Evolutionary conservation across 1,140 invertebrate species (phyloP).

Genomic region (Brachionus calyciflorus): DNA sequence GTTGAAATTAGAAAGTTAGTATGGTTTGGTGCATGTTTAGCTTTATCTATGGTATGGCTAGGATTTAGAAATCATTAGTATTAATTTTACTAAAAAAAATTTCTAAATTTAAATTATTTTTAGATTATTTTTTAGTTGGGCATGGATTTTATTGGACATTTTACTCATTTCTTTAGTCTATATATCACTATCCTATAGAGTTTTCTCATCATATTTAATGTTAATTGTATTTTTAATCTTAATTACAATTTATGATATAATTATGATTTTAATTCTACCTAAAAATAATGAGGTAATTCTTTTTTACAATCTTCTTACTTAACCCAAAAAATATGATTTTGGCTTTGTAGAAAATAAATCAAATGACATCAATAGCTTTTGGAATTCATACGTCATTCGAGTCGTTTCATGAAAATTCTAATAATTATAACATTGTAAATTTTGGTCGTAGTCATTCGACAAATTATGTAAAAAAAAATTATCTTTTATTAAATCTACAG

Average conservation of each 20-base stretch:
- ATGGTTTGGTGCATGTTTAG: background rate
- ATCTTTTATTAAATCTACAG: background rate
- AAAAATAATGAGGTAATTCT: conserved; percentile 63
- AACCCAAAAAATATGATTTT: conserved; percentile 52
- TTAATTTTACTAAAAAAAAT: background rate
- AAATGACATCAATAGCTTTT: background rate
- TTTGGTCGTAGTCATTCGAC: background rate
- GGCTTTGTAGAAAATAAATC: conserved; percentile 47
- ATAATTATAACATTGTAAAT: background rate
- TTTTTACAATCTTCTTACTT: conserved; percentile 68
- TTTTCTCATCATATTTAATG: background rate
- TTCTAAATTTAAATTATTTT: background rate
- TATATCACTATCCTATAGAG: background rate
- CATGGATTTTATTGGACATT: background rate
- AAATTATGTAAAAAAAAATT: background rate
- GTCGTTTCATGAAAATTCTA: background rate
- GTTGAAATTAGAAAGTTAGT: background rate
- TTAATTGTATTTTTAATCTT: conserved; percentile 61
- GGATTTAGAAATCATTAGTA: background rate
- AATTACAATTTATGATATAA: conserved; percentile 68
- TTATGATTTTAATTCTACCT: conserved; percentile 70
- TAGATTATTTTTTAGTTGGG: background rate
- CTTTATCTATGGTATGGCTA: background rate
- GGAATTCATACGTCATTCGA: background rate
- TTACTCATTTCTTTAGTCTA: background rate